Base-by-base conservation (phyloP, 2,797 vertebrate species). In the Pseudochaenichthys georgianus region DNA sequence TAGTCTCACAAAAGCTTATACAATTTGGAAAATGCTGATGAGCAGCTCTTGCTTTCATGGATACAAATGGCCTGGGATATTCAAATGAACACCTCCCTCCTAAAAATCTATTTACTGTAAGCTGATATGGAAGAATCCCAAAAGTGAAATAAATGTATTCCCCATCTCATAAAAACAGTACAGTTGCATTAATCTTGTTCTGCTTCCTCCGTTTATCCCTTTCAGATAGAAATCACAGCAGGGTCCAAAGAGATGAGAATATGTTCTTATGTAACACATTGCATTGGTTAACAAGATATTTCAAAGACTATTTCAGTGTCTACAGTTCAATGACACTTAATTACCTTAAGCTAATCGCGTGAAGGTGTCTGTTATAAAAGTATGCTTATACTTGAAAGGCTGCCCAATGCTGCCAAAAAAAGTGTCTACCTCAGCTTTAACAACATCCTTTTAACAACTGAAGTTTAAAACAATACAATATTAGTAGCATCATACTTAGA, bases 41-140 rank as follows among this genome's bases (percentile, higher is more conserved):
- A 78, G 75, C 31, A 75, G 60, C 61, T 74, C 76, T 75, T 69
- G 70, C 82, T 78, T 85, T 87, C 66, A 75, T 28, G 45, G 78
- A 90, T 86, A 93, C 84, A 93, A 91, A 93, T 89, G 82, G 76
- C 73, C 82, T 64, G 53, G 66, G 65, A 91, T 91, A 89, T 93
- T 89, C 88, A 93, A 89, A 89, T 79, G 81, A 93, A 90, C 86
- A 90, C 81, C 75, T 84, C 81, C 71, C 45, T 89, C 80, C 69
- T 81, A 66, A 83, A 92, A 93, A 75, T 89, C 87, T 78, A 87
- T 91, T 90, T 91, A 86, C 83, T 83, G 75, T 81, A 88, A 87
- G 83, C 84, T 70, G 82, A 84, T 71, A 64, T 70, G 62, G 78
- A 77, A 80, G 50, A 84, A 81, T 82, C 67, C 58, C 52, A 54